These are phyloP conservation scores for Conger conger DNA, from an alignment of 2,113 vertebrate species.

Conservation along the genomic window DNA sequence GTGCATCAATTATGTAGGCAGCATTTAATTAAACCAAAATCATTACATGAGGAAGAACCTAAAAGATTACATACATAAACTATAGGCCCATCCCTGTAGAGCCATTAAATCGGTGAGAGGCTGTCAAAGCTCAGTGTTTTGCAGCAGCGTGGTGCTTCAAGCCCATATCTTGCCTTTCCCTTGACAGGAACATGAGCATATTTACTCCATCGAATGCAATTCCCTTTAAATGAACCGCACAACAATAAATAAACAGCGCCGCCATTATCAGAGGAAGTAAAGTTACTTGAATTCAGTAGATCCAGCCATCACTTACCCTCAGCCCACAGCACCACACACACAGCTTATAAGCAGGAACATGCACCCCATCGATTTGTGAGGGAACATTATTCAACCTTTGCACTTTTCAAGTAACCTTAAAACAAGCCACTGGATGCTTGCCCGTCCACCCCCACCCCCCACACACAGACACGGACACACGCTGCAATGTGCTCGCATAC, in stretches of 20 bases:
- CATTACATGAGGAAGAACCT: not conserved
- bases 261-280: not conserved
- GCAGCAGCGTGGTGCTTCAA: not conserved
- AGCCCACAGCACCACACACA: too few relatives aligned
- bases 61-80: constrained; percentile 11
- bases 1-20: constrained; percentile 11
- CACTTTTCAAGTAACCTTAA: too few relatives aligned
- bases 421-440: too few relatives aligned
- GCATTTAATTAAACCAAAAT: constrained; percentile 17
- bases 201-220: not conserved
- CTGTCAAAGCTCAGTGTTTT: not conserved
- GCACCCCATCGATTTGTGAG: too few relatives aligned
- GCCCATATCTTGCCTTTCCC: not conserved
- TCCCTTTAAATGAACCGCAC: not conserved
- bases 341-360: too few relatives aligned
- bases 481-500: too few relatives aligned
- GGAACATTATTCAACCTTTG: too few relatives aligned
- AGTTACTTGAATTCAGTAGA: too few relatives aligned
- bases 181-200: not conserved
- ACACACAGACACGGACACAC: too few relatives aligned
- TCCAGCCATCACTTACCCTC: too few relatives aligned
- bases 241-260: not conserved
- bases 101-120: not conserved
- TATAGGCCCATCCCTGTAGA: not conserved
- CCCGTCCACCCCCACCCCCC: too few relatives aligned